A percentile compares a stretch with the other conserved stretches of the same genome.
These are phyloP conservation scores for Ctenodactylus gundi DNA, from an alignment of 2,113 vertebrate genomes.

Conservation along the genomic window DNA sequence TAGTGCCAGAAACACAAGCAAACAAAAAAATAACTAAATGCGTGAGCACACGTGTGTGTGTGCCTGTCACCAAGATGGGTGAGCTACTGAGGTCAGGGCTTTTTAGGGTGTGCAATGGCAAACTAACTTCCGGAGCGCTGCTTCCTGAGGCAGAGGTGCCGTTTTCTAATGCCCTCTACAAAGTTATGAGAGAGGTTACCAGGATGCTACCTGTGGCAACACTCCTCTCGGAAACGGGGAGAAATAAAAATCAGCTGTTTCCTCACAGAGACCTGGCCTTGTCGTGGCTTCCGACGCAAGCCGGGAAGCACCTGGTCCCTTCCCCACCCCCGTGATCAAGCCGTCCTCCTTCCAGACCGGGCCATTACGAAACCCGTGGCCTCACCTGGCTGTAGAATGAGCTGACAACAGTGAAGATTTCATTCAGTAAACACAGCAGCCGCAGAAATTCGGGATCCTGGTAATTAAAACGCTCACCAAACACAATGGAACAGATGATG, in stretches of 20 bases:
- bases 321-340: too few species aligned
- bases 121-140: not conserved
- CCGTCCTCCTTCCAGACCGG: too few species aligned
- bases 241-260: not conserved
- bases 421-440: conserved; percentile 34
- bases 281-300: not conserved
- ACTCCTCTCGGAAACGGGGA: not conserved
- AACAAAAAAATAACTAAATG: too few species aligned
- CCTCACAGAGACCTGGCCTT: not conserved
- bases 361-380: not conserved
- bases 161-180: not conserved
- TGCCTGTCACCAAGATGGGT: not conserved
- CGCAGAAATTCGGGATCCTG: conserved; percentile 26
- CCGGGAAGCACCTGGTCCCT: not conserved
- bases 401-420: not conserved
- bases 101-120: not conserved
- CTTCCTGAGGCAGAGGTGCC: not conserved
- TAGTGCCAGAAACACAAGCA: too few species aligned
- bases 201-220: not conserved
- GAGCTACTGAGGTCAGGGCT: not conserved
- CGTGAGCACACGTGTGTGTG: not conserved
- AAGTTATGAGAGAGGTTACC: not conserved
- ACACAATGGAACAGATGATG: conserved; percentile 65
- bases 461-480: conserved; percentile 54
- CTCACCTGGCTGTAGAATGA: conserved; percentile 57